Evolutionary conservation across 2,113 vertebrate species (phyloP).

Genomic region (Gymnobelideus leadbeateri): DNA sequence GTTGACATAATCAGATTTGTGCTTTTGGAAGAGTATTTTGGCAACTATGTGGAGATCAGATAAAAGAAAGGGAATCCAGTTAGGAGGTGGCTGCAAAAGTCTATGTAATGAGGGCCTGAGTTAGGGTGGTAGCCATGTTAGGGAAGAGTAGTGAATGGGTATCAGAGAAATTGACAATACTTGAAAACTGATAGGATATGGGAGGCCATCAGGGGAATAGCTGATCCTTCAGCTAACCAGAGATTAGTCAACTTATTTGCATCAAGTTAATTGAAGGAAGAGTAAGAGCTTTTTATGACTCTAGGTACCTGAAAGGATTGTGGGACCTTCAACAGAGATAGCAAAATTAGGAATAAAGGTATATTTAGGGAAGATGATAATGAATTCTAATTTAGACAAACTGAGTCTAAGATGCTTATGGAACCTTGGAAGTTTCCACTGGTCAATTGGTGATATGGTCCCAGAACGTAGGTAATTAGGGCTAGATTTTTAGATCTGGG

Average conservation of each 20-base stretch:
- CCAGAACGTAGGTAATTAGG: neutral
- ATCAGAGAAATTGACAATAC: neutral
- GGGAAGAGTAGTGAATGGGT: neutral
- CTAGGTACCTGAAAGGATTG: neutral
- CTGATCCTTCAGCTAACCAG: neutral
- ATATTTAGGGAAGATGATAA: neutral
- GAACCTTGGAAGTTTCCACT: neutral
- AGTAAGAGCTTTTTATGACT: neutral
- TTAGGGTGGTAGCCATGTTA: neutral
- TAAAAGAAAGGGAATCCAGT: neutral
- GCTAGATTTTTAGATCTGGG: neutral
- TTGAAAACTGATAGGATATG: neutral
- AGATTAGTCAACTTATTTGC: neutral
- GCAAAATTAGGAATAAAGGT: neutral
- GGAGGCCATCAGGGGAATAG: neutral
- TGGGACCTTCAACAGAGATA: neutral
- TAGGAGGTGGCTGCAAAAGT: neutral
- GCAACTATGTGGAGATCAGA: neutral
- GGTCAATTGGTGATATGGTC: neutral
- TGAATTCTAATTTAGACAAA: neutral
- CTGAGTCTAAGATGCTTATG: neutral
- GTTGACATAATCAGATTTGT: neutral
- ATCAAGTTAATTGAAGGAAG: neutral
- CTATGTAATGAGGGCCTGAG: neutral
- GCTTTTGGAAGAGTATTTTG: neutral